These are phyloP conservation scores for Luffia ferchaultella DNA, from an alignment of 2,888 invertebrate genomes.

Conservation along the genomic window DNA sequence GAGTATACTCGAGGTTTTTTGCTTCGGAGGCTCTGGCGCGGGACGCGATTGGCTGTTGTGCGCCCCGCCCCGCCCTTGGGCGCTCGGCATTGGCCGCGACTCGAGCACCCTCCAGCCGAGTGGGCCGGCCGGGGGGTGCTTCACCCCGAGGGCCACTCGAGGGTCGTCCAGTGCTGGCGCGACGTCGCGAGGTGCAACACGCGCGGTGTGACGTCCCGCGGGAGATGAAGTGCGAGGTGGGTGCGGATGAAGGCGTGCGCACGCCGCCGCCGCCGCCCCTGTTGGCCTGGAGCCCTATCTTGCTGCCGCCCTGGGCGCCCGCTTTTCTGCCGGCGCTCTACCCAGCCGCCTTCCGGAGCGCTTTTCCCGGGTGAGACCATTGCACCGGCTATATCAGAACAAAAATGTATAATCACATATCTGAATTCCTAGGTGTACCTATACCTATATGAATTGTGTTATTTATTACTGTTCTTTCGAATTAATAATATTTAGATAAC, in stretches of 20 bases:
- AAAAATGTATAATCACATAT: too few relatives aligned
- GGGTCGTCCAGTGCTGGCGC: slow-evolving; percentile 63
- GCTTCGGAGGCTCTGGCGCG: slow-evolving; percentile 37
- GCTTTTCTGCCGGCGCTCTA: slow-evolving; percentile 76
- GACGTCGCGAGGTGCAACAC: slow-evolving; percentile 59
- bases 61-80: slow-evolving; percentile 44
- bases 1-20: slow-evolving; percentile 62
- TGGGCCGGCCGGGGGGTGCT: slow-evolving; percentile 62
- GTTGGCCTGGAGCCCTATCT: slow-evolving; percentile 78
- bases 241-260: slow-evolving; percentile 35
- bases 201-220: slow-evolving; percentile 47
- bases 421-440: too few relatives aligned
- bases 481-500: too few relatives aligned
- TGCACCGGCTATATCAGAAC: too few relatives aligned
- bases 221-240: slow-evolving; percentile 63
- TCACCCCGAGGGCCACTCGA: slow-evolving; percentile 65
- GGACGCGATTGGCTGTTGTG: slow-evolving; percentile 36
- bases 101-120: slow-evolving; percentile 62
- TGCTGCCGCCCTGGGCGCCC: slow-evolving; percentile 79
- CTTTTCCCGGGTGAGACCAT: slow-evolving; percentile 78
- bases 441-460: too few relatives aligned
- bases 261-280: slow-evolving; percentile 60
- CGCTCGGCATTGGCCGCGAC: slow-evolving; percentile 40
- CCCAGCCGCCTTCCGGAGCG: slow-evolving; percentile 75
- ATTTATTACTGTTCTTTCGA: too few relatives aligned